A percentile compares a stretch with the other conserved stretches of the same genome.
phyloP scores from a whole-genome alignment of 2,113 vertebrate genomes.

The Scopus umbretta region DNA sequence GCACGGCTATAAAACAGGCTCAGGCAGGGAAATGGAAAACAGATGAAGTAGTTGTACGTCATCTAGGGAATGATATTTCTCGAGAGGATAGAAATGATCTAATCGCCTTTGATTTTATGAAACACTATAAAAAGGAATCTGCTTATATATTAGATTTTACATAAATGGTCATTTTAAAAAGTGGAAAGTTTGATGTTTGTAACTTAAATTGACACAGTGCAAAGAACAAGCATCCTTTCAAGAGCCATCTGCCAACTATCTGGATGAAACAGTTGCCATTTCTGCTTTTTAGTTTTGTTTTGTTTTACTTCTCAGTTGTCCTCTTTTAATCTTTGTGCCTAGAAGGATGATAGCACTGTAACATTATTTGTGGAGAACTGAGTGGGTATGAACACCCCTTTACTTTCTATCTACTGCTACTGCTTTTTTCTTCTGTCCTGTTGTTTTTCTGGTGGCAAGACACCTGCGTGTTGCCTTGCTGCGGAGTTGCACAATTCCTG shows the following conservation, averaged over 20 bases:
- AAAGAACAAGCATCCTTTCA: neutral
- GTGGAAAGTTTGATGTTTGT: conserved; percentile 36
- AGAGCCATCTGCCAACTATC: neutral
- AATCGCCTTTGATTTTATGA: conserved; percentile 51
- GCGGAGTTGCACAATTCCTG: neutral
- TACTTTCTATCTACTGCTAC: neutral
- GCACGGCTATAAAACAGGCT: conserved; percentile 67
- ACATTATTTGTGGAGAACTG: neutral
- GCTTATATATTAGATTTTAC: conserved; percentile 37
- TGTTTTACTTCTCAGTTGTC: neutral
- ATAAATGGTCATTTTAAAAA: conserved; percentile 15
- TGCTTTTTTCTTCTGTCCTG: neutral
- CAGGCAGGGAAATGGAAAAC: conserved; percentile 69
- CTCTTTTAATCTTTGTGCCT: neutral
- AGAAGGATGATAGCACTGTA: neutral
- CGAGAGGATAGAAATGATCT: conserved; percentile 41
- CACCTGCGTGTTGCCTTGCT: neutral
- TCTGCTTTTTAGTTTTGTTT: neutral
- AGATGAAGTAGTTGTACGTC: conserved; percentile 58
- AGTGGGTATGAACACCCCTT: neutral
- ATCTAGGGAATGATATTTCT: conserved; percentile 51
- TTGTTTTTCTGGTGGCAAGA: neutral
- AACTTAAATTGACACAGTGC: neutral
- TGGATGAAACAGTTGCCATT: neutral
- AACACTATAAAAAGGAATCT: conserved; percentile 24